Conservation (phyloP, 2,888 invertebrate species). For the Holacanthella duospinosa region DNA sequence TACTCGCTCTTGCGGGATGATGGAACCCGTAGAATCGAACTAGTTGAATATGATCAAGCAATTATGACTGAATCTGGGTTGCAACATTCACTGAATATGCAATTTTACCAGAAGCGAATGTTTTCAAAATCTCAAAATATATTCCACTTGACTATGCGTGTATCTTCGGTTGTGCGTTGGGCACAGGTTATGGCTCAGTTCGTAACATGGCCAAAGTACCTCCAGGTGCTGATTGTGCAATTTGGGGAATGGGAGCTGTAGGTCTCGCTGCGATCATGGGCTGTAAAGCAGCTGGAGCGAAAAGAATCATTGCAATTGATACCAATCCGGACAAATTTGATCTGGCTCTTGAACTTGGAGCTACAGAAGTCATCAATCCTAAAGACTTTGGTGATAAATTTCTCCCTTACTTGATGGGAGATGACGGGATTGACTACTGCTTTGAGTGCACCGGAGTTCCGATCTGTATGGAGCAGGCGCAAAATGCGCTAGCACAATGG, state of each 20-base stretch:
- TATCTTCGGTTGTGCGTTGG: not conserved
- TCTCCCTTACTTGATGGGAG: not conserved
- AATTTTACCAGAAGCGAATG: not conserved
- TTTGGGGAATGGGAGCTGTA: conserved; percentile 1
- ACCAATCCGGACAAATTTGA: not conserved
- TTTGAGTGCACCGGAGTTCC: not conserved
- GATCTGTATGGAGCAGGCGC: not conserved
- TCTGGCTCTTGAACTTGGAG: not conserved
- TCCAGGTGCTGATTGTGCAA: not conserved
- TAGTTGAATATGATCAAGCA: not conserved
- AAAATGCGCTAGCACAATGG: not conserved
- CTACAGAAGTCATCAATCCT: not conserved
- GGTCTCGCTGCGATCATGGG: not conserved
- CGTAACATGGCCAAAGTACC: not conserved
- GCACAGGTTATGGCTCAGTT: not conserved
- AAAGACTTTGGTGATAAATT: not conserved
- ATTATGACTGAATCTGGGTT: not conserved
- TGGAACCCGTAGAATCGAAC: not conserved
- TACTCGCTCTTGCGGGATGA: not conserved
- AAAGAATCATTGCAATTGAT: not conserved
- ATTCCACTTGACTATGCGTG: not conserved
- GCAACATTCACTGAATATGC: not conserved
- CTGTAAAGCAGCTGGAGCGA: not conserved
- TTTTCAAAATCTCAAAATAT: not conserved
- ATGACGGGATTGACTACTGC: not conserved